Conservation (phyloP, 2,888 invertebrate species). For the Drosophila suboccidentalis region DNA sequence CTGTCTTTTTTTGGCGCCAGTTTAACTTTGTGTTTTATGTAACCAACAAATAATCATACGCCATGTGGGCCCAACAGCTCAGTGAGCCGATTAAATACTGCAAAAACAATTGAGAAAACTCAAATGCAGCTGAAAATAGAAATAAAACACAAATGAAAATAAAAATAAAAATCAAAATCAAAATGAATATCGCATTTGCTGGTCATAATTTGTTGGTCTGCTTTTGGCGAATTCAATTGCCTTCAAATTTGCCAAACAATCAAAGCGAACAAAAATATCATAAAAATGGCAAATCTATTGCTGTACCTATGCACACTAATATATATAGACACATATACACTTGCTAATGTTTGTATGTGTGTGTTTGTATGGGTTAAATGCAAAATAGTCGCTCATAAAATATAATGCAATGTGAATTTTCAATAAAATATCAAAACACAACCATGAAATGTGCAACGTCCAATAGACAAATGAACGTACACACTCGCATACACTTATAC, state of each 20-base stretch:
- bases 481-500: constrained; percentile 16
- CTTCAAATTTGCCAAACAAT: constrained; percentile 78
- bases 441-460: constrained; percentile 47
- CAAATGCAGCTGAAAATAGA: constrained; percentile 14
- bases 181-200: constrained; percentile 46
- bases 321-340: constrained; percentile 14
- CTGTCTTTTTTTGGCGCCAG: constrained; percentile 9
- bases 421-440: constrained; percentile 61
- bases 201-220: constrained; percentile 48
- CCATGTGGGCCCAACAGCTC: constrained; percentile 41
- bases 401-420: constrained; percentile 60
- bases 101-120: constrained; percentile 17
- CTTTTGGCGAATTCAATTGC: constrained; percentile 67
- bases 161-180: constrained; percentile 14
- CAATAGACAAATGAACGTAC: constrained; percentile 61
- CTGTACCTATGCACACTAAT: constrained; percentile 25
- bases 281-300: constrained; percentile 77
- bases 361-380: constrained; percentile 24
- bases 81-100: constrained; percentile 40
- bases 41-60: constrained; percentile 39
- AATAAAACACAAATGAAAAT: constrained; percentile 19
- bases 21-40: constrained; percentile 15
- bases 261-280: constrained; percentile 63
- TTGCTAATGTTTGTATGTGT: not conserved
- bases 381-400: constrained; percentile 40